Evolutionary conservation across 2,888 invertebrate species (phyloP).

Genomic region (Dynastes hyllus): DNA sequence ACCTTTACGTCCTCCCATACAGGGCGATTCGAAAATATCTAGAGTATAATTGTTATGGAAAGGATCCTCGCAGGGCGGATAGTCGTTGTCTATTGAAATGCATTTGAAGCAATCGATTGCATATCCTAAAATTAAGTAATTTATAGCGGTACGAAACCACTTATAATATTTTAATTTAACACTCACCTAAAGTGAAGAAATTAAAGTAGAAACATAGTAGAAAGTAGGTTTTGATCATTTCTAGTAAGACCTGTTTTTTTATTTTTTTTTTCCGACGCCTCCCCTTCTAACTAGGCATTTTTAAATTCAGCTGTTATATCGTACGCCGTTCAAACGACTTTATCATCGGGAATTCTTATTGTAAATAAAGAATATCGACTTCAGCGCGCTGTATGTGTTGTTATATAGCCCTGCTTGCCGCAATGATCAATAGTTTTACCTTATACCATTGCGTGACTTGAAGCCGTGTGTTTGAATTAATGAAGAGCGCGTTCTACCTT

Average conservation of each 20-base stretch:
- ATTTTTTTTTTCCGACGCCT: slow-evolving; percentile 8
- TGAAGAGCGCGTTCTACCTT: slow-evolving; percentile 8
- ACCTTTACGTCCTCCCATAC: slow-evolving; percentile 95
- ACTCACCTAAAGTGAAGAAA: slow-evolving; percentile 41
- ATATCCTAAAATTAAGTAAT: slow-evolving; percentile 68
- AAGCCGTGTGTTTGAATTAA: slow-evolving; percentile 38
- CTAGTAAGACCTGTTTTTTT: background rate
- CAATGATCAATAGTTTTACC: slow-evolving; percentile 54
- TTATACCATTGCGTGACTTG: slow-evolving; percentile 48
- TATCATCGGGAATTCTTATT: slow-evolving; percentile 42
- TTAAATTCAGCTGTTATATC: slow-evolving; percentile 4
- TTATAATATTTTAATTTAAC: background rate
- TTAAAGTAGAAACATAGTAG: slow-evolving; percentile 35
- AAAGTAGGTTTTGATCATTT: slow-evolving; percentile 26
- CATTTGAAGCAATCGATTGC: slow-evolving; percentile 98
- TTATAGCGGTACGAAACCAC: background rate
- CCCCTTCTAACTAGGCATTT: slow-evolving; percentile 32
- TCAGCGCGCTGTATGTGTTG: slow-evolving; percentile 5
- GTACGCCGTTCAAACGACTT: slow-evolving; percentile 12
- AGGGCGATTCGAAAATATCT: slow-evolving; percentile 90
- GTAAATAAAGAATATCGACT: slow-evolving; percentile 47
- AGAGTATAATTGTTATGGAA: slow-evolving; percentile 94
- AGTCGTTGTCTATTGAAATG: slow-evolving; percentile 90
- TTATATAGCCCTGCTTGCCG: slow-evolving; percentile 39
- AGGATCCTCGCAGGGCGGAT: slow-evolving; percentile 94